Base-by-base conservation (phyloP, 30 jellyfish, hydroid and myxozoan genomes). In the Chrysaora quinquecirrha region DNA sequence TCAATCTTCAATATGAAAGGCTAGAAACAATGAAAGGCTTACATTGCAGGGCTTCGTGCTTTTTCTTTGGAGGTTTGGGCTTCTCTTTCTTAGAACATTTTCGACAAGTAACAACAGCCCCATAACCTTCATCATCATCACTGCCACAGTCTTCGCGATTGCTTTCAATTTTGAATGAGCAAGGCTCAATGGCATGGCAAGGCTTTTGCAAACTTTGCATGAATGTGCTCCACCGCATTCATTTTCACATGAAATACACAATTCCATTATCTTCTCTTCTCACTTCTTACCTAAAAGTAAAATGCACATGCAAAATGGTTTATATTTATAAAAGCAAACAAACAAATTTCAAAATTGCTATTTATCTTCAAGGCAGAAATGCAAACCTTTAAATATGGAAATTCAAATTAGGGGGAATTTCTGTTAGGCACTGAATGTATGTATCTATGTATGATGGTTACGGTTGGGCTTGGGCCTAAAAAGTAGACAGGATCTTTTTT, bases 181-280 rank as follows among this genome's bases (percentile, higher is more conserved):
- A 60, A 25, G 72, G 33, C n/a, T 21, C 72, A 60, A n/a, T 60
- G 72, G 72, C 72, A n/a, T n/a, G 29, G 32, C 72, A 60, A 60
- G 72, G 29, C 33, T 60, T 21, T 60, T 60, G 33, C 33, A 60
- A 60, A 25, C 33, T 60, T 60, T 21, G 72, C 33, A 25, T 60
- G 29, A 25, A 60, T 60, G 72, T 60, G 72, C 29, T 60, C 29
- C 72, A 21, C 10, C 12, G 72, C 72, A 60, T 60, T 60, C 33
- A 60, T 43, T 43, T 43, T 43, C 58, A 43, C 58, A 43, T 43
- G 58, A 43, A 43, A 43, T 16, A 43, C 58, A 43, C 58, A 43
- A 43, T 43, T 43, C 58, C 58, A 43, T 43, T 43, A 43, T 16
- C 58, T 43, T 43, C 58, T 43, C 58, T 43, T 43, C 58, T 43